phyloP scores from a whole-genome alignment of 2,888 invertebrate genomes.

The Diaperis boleti region DNA sequence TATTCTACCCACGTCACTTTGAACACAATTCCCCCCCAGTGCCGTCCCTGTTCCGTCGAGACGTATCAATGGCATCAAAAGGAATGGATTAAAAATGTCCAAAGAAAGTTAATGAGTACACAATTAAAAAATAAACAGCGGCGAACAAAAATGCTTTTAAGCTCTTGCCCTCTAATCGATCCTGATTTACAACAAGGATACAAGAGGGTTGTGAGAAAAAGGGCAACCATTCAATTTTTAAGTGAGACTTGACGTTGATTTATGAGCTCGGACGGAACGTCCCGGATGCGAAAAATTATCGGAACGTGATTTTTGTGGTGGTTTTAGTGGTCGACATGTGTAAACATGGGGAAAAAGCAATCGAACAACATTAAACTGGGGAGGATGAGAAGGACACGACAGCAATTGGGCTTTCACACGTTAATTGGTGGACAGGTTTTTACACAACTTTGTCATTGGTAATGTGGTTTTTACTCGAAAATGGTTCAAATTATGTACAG shows the following conservation, averaged over 20 bases:
- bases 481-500: too few relatives aligned
- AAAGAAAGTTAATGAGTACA: slow-evolving; percentile 49
- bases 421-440: too few relatives aligned
- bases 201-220: slow-evolving; percentile 52
- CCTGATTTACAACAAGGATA: slow-evolving; percentile 50
- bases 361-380: slow-evolving; percentile 23
- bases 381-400: background rate
- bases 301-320: slow-evolving; percentile 8
- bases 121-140: slow-evolving; percentile 59
- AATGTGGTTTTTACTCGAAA: too few relatives aligned
- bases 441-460: too few relatives aligned
- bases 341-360: slow-evolving; percentile 26
- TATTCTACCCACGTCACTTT: too few relatives aligned
- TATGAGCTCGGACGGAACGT: slow-evolving; percentile 47
- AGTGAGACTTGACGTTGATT: slow-evolving; percentile 60
- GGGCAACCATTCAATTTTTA: slow-evolving; percentile 57
- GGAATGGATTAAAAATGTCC: slow-evolving; percentile 12
- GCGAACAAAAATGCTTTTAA: slow-evolving; percentile 60
- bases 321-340: slow-evolving; percentile 3
- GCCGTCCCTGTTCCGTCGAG: too few relatives aligned
- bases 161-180: slow-evolving; percentile 53
- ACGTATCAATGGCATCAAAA: slow-evolving; percentile 20
- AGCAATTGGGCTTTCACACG: too few relatives aligned
- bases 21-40: too few relatives aligned
- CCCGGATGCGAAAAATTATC: slow-evolving; percentile 24